Conservation (phyloP, 2,113 vertebrate genomes). For the Hylia prasina region DNA sequence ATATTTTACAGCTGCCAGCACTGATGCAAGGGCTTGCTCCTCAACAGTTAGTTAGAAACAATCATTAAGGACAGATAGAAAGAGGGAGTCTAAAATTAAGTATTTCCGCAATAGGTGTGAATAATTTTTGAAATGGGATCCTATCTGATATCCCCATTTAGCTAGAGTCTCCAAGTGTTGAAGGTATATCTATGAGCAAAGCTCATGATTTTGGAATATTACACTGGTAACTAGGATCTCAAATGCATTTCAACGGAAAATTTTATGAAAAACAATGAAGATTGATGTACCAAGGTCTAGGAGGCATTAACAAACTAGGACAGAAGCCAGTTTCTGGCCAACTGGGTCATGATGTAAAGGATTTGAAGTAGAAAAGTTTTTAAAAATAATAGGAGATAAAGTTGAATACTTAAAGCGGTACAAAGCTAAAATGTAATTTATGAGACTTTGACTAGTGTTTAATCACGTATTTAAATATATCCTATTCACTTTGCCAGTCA, state of each 20-base stretch:
- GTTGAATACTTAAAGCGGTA: not conserved
- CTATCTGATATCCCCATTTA: fast-evolving
- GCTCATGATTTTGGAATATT: not conserved
- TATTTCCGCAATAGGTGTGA: not conserved
- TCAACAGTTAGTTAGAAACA: not conserved
- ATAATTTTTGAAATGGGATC: not conserved
- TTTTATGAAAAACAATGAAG: not conserved
- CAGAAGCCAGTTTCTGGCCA: fast-evolving
- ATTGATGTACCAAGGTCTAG: not conserved
- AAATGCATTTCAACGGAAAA: not conserved
- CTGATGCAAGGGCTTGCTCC: fast-evolving
- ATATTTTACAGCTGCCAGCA: not conserved
- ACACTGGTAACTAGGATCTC: not conserved
- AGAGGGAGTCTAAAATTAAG: not conserved
- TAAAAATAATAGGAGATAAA: not conserved
- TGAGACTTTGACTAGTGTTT: not conserved
- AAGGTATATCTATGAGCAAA: not conserved
- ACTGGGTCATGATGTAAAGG: not conserved
- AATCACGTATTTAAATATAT: not conserved
- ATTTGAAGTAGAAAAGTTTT: not conserved
- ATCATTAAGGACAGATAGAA: not conserved
- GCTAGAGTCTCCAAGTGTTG: not conserved
- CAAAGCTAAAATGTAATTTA: not conserved
- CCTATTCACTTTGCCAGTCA: not conserved
- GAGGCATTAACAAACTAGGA: not conserved